These are phyloP conservation scores for Callitettix versicolor DNA, from an alignment of 1,140 invertebrate genomes.

Conservation along the genomic window DNA sequence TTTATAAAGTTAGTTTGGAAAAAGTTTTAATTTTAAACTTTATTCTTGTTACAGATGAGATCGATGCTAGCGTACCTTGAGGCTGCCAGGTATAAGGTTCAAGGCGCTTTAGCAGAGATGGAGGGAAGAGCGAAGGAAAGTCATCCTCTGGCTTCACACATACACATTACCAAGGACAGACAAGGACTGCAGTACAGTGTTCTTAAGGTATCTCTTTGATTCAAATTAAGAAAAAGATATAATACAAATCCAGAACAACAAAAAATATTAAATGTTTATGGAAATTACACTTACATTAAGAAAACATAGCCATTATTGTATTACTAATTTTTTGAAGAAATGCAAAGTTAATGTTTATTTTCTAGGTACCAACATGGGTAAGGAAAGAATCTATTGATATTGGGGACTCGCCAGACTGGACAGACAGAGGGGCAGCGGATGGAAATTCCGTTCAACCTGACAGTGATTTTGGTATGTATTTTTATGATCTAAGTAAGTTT, in stretches of 20 bases:
- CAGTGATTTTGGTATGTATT: slow-evolving; percentile 54
- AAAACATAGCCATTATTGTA: not conserved
- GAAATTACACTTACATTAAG: too few species aligned
- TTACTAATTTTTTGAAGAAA: too few species aligned
- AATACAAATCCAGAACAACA: too few species aligned
- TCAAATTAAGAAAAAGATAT: too few species aligned
- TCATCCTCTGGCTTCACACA: slow-evolving; percentile 74
- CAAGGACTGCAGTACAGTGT: slow-evolving; percentile 79
- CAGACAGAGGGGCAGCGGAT: slow-evolving; percentile 68
- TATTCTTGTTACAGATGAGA: slow-evolving; percentile 61
- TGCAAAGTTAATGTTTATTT: slow-evolving; percentile 15
- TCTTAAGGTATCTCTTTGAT: slow-evolving; percentile 49
- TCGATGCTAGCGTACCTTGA: slow-evolving; percentile 87
- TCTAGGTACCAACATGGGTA: slow-evolving; percentile 69
- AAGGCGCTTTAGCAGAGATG: slow-evolving; percentile 65
- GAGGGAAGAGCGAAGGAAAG: slow-evolving; percentile 61
- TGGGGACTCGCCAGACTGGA: slow-evolving; percentile 49
- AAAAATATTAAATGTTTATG: too few species aligned
- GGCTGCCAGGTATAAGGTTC: slow-evolving; percentile 78
- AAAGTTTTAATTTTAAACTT: too few species aligned
- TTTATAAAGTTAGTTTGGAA: too few species aligned
- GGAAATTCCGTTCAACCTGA: slow-evolving; percentile 73
- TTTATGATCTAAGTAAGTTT: too few species aligned
- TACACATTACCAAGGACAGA: slow-evolving; percentile 78
- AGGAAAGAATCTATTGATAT: slow-evolving; percentile 47